Evolutionary conservation across 2,888 invertebrate species (phyloP).

Genomic region (Mesopsocus fuscifrons): DNA sequence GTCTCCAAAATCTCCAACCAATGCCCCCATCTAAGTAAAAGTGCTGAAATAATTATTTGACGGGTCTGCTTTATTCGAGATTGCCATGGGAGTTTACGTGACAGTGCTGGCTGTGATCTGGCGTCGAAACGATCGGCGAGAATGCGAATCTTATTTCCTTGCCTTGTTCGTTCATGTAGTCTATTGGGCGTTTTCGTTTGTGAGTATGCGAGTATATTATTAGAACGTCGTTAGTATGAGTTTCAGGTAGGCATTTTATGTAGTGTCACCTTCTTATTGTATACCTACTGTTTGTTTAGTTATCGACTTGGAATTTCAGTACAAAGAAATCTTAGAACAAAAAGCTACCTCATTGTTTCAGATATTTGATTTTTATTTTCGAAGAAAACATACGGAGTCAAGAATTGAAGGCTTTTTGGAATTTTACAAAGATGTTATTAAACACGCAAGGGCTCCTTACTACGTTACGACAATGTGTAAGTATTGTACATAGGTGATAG

Average conservation of each 20-base stretch:
- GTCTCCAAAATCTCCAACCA: no score
- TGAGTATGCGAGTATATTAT: background rate
- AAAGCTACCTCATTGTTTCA: no score
- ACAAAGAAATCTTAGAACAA: no score
- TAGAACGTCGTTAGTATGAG: no score
- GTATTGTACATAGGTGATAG: no score
- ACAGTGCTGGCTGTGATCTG: background rate
- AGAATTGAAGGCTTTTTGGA: conserved; percentile 46
- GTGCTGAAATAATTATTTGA: no score
- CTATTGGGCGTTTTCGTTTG: conserved; percentile 5
- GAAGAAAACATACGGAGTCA: conserved; percentile 36
- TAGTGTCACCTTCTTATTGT: no score
- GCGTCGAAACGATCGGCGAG: background rate
- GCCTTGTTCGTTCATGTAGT: background rate
- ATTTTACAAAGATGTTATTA: conserved; percentile 40
- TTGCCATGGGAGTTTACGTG: conserved; percentile 1
- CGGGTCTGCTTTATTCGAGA: no score
- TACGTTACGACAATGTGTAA: conserved; percentile 37
- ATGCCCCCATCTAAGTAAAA: no score
- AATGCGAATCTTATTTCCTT: conserved; percentile 5
- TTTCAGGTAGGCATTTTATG: no score
- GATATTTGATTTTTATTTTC: conserved; percentile 37
- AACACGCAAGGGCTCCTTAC: conserved; percentile 37
- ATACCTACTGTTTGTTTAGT: no score
- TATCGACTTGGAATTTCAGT: no score